Base-by-base conservation (phyloP, 2,888 invertebrate species). In the Saturnia pavonia region DNA sequence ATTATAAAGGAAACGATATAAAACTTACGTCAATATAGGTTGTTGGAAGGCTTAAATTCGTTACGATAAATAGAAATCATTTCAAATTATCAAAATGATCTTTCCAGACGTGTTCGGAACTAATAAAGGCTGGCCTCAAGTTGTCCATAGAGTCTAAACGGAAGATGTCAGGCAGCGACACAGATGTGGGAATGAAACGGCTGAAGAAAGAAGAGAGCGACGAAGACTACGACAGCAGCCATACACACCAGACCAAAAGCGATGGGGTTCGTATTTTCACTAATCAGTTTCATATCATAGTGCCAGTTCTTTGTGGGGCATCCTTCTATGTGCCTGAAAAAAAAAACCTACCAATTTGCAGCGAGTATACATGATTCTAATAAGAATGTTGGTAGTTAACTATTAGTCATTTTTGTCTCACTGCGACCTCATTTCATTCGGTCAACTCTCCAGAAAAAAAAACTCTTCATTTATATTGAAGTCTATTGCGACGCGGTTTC, bases 51-150 rank as follows among this genome's bases (percentile, higher is more conserved):
- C 16, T 48, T 19, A 54, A 22, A 22, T 22, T n/a, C 22, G 1
- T 43, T 43, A 43, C 9, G 4, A 43, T 34, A 43, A 43, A 1
- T 43, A 43, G 14, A 9, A 8, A 43, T 11, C 54, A 22, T 72
- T 70, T 34, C 60, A 63, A 73, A 40, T 40, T n/a, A 40, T 27
- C 40, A 2, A 40, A 65, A 71, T 74, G 76, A 76, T 74, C 7
- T 76, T 90, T 89, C 77, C 96, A 97, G 95, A 98, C 97, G 79
- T 96, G 97, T 91, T 97, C 98, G 84, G 97, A 97, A 91, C 95
- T 98, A 79, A 98, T 98, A 91, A 98, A 98, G 94, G 98, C 96
- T 90, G 97, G 98, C 76, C 95, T 98, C 88, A 98, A 98, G 94
- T 94, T 98, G 85, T 97, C 98, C 85, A 97, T 98, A 87, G 97